Conservation (phyloP, 1,140 invertebrate genomes). For the Drosophila orena region DNA sequence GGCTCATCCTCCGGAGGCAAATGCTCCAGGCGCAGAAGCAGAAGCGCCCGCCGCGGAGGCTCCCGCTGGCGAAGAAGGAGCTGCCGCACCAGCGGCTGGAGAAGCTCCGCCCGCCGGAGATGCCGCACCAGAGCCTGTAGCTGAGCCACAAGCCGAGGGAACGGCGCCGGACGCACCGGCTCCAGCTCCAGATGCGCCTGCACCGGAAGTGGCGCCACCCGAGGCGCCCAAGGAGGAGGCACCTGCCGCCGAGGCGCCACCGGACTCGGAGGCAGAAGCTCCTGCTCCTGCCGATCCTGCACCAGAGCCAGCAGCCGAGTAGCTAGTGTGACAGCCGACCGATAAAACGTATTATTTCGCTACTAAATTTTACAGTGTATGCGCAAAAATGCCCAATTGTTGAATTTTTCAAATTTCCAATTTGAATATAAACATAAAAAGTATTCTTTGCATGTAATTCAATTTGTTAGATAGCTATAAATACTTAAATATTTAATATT, state of each 20-base stretch:
- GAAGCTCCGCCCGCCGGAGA: background rate
- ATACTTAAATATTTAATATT: no score
- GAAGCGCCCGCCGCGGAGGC: background rate
- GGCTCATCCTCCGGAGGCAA: background rate
- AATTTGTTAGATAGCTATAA: no score
- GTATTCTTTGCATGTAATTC: no score
- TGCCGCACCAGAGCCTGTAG: background rate
- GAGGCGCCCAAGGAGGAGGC: slow-evolving; percentile 6
- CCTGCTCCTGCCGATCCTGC: background rate
- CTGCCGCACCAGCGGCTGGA: background rate
- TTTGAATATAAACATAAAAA: no score
- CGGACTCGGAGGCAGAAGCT: background rate
- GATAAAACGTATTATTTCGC: background rate
- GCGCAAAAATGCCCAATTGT: background rate
- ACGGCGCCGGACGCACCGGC: background rate
- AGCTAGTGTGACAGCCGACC: background rate
- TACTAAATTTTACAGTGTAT: background rate
- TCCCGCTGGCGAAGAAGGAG: background rate
- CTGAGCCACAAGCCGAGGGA: background rate
- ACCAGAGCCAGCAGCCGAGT: slow-evolving; percentile 1
- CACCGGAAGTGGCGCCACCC: background rate
- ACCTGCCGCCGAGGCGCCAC: background rate
- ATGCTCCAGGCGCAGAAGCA: background rate
- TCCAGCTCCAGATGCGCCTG: no score
- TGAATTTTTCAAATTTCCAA: background rate